Evolutionary conservation across 2,888 invertebrate species (phyloP).

Genomic region (Lasioglossum villosulum): DNA sequence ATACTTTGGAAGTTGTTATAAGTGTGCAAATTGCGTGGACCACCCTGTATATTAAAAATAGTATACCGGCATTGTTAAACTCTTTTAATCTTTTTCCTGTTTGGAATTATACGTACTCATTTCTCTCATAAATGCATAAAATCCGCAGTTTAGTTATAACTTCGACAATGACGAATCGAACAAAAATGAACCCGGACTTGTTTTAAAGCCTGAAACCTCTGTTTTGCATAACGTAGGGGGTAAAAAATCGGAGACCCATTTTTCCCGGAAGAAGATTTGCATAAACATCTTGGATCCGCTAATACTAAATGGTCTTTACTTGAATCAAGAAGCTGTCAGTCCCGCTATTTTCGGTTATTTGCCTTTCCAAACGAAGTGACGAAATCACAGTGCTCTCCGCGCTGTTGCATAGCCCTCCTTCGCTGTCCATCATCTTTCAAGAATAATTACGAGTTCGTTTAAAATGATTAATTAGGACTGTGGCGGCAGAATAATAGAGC

Average conservation of each 20-base stretch:
- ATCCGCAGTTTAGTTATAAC: too few species aligned
- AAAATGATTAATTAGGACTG: background rate
- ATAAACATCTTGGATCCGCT: background rate
- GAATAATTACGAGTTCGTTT: slow-evolving; percentile 10
- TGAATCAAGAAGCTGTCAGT: slow-evolving; percentile 69
- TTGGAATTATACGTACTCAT: too few species aligned
- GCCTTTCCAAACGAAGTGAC: slow-evolving; percentile 59
- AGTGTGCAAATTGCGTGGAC: too few species aligned
- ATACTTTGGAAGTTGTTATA: too few species aligned
- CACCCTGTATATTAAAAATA: too few species aligned
- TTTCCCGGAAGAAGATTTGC: background rate
- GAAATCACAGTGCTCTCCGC: slow-evolving; percentile 58
- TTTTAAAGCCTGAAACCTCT: background rate
- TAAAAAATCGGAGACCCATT: background rate
- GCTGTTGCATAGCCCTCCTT: slow-evolving; percentile 54
- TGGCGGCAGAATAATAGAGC: background rate
- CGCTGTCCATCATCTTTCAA: slow-evolving; percentile 61
- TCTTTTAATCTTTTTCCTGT: too few species aligned
- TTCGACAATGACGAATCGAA: background rate
- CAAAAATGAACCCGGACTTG: background rate
- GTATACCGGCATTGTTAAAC: too few species aligned
- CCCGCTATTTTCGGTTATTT: slow-evolving; percentile 55
- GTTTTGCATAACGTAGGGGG: background rate
- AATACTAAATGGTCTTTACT: slow-evolving; percentile 59
- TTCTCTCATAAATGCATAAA: too few species aligned